These are phyloP conservation scores for Mesopsocus fuscifrons DNA, from an alignment of 2,888 invertebrate genomes.

Conservation along the genomic window DNA sequence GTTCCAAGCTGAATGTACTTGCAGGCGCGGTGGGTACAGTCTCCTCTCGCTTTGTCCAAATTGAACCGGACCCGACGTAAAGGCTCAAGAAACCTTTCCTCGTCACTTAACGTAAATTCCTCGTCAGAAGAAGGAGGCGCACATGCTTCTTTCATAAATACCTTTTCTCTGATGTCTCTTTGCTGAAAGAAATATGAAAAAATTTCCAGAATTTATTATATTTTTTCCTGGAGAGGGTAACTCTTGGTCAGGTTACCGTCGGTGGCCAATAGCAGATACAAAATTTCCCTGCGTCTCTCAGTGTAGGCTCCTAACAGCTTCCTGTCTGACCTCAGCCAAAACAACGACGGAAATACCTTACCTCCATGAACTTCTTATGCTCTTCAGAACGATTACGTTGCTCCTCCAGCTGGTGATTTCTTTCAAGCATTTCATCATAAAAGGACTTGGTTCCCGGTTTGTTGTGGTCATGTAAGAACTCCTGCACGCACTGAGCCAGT, in stretches of 20 bases:
- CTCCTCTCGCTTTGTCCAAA: slow-evolving; percentile 21
- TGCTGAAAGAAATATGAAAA: too few relatives aligned
- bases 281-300: too few relatives aligned
- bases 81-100: neutral
- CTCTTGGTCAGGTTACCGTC: too few relatives aligned
- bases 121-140: too few relatives aligned
- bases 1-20: neutral
- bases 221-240: too few relatives aligned
- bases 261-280: too few relatives aligned
- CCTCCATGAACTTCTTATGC: slow-evolving; percentile 35
- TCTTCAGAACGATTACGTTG: slow-evolving; percentile 42
- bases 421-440: slow-evolving; percentile 76
- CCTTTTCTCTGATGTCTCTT: neutral
- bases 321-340: too few relatives aligned
- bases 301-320: too few relatives aligned
- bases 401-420: slow-evolving; percentile 44
- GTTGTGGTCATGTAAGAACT: slow-evolving; percentile 61
- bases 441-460: slow-evolving; percentile 64
- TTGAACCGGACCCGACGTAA: neutral
- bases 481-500: slow-evolving; percentile 56
- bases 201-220: too few relatives aligned
- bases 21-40: neutral
- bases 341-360: too few relatives aligned
- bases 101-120: neutral
- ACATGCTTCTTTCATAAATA: neutral